These are phyloP conservation scores for Dryadula phaetusa DNA, from an alignment of 2,888 invertebrate species.

Conservation along the genomic window DNA sequence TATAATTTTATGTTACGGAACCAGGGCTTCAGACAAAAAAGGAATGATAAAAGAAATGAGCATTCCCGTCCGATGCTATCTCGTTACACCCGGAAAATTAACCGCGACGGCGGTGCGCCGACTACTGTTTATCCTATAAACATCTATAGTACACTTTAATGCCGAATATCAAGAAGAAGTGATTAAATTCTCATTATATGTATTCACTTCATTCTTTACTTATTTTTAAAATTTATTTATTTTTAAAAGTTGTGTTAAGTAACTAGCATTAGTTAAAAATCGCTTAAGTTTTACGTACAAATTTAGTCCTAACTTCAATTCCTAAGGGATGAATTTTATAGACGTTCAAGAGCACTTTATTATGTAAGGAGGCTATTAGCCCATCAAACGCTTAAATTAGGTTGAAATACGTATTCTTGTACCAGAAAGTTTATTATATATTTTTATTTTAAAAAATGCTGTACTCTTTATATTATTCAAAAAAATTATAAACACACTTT, in stretches of 20 bases:
- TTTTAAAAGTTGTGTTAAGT: not conserved
- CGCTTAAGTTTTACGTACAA: not conserved
- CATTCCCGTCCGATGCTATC: slow-evolving; percentile 42
- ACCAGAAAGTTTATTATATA: too few relatives aligned
- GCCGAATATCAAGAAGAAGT: slow-evolving; percentile 31
- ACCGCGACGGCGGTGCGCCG: slow-evolving; percentile 40
- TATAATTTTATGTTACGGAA: slow-evolving; percentile 34
- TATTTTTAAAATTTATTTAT: slow-evolving; percentile 26
- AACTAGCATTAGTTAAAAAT: not conserved
- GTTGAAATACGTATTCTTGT: too few relatives aligned
- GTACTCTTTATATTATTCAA: too few relatives aligned
- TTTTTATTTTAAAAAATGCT: too few relatives aligned
- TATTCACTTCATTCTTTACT: slow-evolving; percentile 1
- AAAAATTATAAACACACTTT: too few relatives aligned
- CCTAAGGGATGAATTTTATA: slow-evolving; percentile 6
- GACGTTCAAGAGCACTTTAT: not conserved
- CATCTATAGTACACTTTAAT: slow-evolving; percentile 33
- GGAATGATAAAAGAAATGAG: slow-evolving; percentile 43
- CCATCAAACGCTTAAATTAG: not conserved
- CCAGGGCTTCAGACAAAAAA: slow-evolving; percentile 29
- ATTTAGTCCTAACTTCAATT: slow-evolving; percentile 1
- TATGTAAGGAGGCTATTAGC: not conserved
- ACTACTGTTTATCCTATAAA: slow-evolving; percentile 33
- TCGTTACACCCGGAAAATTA: slow-evolving; percentile 48
- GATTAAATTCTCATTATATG: slow-evolving; percentile 34